Evolutionary conservation across 1,140 invertebrate species (phyloP), one percentile per base, ranked within the genome.

Genomic region (Drosophila subpulchrella): DNA sequence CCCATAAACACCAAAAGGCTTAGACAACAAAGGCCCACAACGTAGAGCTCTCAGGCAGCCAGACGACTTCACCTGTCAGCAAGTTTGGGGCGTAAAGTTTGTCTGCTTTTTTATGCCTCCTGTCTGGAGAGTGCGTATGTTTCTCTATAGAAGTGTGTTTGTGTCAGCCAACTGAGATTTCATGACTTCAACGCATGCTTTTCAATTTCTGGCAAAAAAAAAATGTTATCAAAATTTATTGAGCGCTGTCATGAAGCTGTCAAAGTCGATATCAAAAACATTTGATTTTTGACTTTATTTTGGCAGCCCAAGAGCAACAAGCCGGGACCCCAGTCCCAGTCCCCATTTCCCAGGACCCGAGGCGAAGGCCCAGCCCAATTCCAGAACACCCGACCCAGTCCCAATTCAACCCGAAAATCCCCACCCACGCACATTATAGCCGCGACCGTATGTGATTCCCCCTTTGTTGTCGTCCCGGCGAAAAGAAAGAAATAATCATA

Each of bases 281-380:
- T 91, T 91, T 91, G 80, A 91, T 91, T 91, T 84, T 90, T 90
- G 85, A 90, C 85, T 90, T 85, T 89, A 85, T 90, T 81, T 73
- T 90, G 77, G 70, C 76, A 84, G 84, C 54, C 76, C 36, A 27
- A 41, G 30, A 84, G 84, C 84, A 86, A 86, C 83, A 86, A 86
- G 82, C 81, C 41, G 63, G 36, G 24, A 17, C 51, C 59, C 56
- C 30, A 20, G 20, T 42, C 42, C 15, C n/a, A 34, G 38, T 42
- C n/a, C 7, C 39, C n/a, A 13, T 41, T 8, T 7, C 42, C 50
- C 41, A 30, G 20, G 44, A 10, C 54, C 73, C 30, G 46, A 47
- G 47, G 38, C 57, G 44, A 60, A 12, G 54, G 46, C 41, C 57
- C 56, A 57, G 44, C 39, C 32, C 58, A 71, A 62, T 67, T 42